Evolutionary conservation across 2,888 invertebrate genomes (phyloP).

Genomic region (Sphaerophoria taeniata): DNA sequence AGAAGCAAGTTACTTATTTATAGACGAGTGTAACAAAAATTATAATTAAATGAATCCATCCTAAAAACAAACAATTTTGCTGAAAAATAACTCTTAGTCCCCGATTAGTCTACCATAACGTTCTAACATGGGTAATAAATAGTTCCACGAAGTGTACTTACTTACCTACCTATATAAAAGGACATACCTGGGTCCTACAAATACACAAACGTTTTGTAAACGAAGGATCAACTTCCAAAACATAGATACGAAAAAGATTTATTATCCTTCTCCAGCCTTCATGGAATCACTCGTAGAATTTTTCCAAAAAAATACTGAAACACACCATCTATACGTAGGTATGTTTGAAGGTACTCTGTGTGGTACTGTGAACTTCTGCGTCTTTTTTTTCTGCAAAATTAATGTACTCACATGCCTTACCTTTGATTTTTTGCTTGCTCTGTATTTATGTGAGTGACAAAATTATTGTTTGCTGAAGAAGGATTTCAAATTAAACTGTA

Average conservation of each 20-base stretch:
- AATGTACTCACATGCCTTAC: slow-evolving; percentile 34
- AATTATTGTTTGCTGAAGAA: slow-evolving; percentile 44
- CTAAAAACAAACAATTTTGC: slow-evolving; percentile 23
- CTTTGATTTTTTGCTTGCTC: slow-evolving; percentile 32
- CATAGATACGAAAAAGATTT: slow-evolving; percentile 47
- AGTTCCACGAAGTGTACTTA: slow-evolving; percentile 34
- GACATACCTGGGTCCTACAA: slow-evolving; percentile 42
- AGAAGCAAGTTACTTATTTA: no score
- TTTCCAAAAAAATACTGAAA: slow-evolving; percentile 8
- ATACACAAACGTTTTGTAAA: slow-evolving; percentile 24
- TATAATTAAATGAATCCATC: not conserved
- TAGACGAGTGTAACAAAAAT: not conserved
- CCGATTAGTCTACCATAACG: slow-evolving; percentile 6
- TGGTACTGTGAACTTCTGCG: not conserved
- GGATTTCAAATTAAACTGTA: slow-evolving; percentile 45
- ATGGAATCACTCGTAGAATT: slow-evolving; percentile 47
- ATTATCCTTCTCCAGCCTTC: slow-evolving; percentile 50
- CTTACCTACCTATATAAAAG: not conserved
- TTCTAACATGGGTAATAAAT: slow-evolving; percentile 13
- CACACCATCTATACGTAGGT: not conserved
- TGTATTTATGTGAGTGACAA: slow-evolving; percentile 62
- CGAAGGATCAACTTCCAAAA: slow-evolving; percentile 37
- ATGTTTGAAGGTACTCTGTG: not conserved
- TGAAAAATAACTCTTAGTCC: slow-evolving; percentile 1
- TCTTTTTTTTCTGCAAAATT: slow-evolving; percentile 38